Evolutionary conservation across 2,888 invertebrate species (phyloP).

Genomic region (Pilophorus perplexus): DNA sequence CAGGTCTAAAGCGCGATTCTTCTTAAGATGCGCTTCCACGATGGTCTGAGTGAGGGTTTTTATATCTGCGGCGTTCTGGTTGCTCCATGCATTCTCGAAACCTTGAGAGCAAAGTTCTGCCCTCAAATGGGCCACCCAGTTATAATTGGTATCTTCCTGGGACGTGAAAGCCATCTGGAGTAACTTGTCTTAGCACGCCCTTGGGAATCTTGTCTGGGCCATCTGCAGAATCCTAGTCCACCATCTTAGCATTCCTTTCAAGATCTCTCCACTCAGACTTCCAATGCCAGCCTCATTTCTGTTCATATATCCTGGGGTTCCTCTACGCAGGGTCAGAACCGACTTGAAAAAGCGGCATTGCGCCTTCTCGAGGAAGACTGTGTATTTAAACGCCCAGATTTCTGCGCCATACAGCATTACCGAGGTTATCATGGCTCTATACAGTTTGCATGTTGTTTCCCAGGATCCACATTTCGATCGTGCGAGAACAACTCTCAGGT

Average conservation of each 20-base stretch:
- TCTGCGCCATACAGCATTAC: slow-evolving; percentile 6
- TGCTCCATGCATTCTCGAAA: no score
- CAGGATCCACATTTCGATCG: not conserved
- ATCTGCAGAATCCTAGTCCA: no score
- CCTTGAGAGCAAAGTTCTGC: no score
- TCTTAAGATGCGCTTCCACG: not conserved
- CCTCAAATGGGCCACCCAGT: no score
- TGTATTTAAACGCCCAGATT: slow-evolving; percentile 9
- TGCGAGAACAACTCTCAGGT: not conserved
- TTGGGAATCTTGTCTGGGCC: no score
- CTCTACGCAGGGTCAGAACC: not conserved
- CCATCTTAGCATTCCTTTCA: slow-evolving; percentile 3
- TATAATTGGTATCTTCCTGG: no score
- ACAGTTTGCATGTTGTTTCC: not conserved
- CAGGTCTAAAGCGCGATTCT: not conserved
- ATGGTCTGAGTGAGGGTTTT: no score
- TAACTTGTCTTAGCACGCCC: no score
- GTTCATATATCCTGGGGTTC: not conserved
- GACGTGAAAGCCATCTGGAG: no score
- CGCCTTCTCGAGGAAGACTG: not conserved
- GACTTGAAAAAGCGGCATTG: slow-evolving; percentile 12
- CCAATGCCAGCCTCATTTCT: not conserved
- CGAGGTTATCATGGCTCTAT: not conserved
- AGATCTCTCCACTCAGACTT: no score
- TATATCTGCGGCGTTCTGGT: no score